These are phyloP conservation scores for Timema podura DNA, from an alignment of 2,888 invertebrate species.

Conservation along the genomic window DNA sequence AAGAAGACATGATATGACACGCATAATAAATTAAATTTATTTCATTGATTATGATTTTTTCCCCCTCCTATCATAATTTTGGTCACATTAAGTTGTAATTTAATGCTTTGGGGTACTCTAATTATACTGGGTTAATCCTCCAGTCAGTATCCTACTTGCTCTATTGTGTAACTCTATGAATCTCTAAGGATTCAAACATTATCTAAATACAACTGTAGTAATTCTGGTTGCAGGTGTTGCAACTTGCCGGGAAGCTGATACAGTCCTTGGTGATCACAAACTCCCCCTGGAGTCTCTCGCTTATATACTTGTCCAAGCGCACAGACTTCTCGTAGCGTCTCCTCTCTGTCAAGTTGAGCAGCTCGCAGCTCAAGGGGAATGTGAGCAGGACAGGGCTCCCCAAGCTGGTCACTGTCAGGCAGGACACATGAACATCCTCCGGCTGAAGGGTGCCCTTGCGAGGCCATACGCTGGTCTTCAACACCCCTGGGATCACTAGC, in stretches of 20 bases:
- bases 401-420: not conserved
- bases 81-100: no score
- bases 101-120: no score
- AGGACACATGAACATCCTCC: not conserved
- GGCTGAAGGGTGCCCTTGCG: constrained; percentile 6
- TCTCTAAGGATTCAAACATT: no score
- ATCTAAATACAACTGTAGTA: no score
- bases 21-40: no score
- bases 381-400: not conserved
- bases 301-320: not conserved
- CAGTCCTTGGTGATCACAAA: constrained; percentile 7
- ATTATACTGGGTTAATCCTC: no score
- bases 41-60: no score
- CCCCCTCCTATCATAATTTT: no score
- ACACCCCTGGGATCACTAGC: not conserved
- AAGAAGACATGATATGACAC: no score
- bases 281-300: not conserved
- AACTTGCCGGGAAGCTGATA: not conserved
- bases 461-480: not conserved
- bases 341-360: not conserved
- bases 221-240: no score
- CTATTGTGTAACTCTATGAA: no score
- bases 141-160: no score
- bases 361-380: constrained; percentile 5
- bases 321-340: not conserved